Evolutionary conservation across 2,113 vertebrate species (phyloP), one percentile per base, ranked within the genome.

Genomic region (Pyrgilauda ruficollis): DNA sequence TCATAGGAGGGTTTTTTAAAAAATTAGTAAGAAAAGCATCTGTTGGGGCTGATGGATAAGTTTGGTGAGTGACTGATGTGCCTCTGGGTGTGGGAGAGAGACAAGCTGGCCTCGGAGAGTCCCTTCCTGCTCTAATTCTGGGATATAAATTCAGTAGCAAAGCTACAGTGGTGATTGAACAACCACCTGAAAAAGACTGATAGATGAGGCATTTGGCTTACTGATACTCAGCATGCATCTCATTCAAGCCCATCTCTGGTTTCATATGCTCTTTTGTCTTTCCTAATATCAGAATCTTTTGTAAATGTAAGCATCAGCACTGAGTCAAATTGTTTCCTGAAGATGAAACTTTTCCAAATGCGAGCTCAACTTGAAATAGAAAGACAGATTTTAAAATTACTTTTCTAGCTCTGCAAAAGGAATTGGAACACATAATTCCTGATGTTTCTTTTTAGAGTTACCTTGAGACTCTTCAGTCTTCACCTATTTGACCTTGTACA

Each of bases 381-480:
- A 68, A 78, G 37, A 12, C 27, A 46, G 41, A 39, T 76, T 94
- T 94, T 87, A 14, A 76, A 89, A 89, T 83, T 4, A 69, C 41
- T 91, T 83, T 64, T 89, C 52, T 79, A 3, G 0, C 41, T 90
- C n/a, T 79, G 55, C 26, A 39, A 62, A 72, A 90, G 53, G 37
- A 94, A 94, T 87, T 44, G 63, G 56, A 84, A 90, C 50, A 47
- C 75, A 84, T 86, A 4, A 84, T 72, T 89, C 73, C 47, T 79
- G 81, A 83, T 69, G 30, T 68, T 85, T 92, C 82, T 90, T 93
- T 91, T 91, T 78, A 87, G 56, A 63, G 49, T 93, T 93, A 87
- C 62, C 67, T 82, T 85, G 81, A 67, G 62, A 79, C 59, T 91
- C n/a, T 61, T 12, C 52, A 87, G 50, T 61, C 58, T 33, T 94